Evolutionary conservation across 2,888 invertebrate genomes (phyloP).

Genomic region (Hemithea aestivaria): DNA sequence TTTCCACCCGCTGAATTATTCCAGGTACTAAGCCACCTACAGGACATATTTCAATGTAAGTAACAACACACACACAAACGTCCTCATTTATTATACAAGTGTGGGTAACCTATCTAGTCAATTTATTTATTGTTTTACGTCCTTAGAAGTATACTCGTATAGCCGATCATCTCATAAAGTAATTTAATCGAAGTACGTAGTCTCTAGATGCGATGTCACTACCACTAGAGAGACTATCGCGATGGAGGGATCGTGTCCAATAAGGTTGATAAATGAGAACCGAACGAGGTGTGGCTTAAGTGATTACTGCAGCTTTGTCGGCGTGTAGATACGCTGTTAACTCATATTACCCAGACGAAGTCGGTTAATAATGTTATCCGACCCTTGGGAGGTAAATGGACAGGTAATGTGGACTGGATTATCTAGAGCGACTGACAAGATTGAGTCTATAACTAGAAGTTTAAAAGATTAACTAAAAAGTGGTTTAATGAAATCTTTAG

Average conservation of each 20-base stretch:
- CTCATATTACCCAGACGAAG: conserved; percentile 23
- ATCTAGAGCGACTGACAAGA: no score
- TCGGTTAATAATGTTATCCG: conserved; percentile 12
- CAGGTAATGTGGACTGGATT: conserved; percentile 9
- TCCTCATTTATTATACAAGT: no score
- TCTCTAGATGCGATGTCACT: conserved; percentile 18
- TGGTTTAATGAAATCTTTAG: no score
- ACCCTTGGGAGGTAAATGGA: conserved; percentile 15
- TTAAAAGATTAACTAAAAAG: no score
- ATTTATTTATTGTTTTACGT: no score
- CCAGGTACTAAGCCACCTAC: no score
- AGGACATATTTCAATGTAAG: no score
- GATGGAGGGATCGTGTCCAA: conserved; percentile 47
- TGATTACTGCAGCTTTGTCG: conserved; percentile 70
- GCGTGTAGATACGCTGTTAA: conserved; percentile 31
- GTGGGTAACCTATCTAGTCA: no score
- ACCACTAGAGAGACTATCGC: conserved; percentile 35
- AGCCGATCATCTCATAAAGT: conserved; percentile 6
- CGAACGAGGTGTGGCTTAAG: conserved; percentile 64
- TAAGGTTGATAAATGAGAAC: conserved; percentile 60
- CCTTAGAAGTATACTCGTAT: no score
- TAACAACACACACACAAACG: no score
- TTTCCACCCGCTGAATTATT: no score
- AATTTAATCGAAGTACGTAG: conserved; percentile 5
- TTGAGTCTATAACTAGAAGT: no score